Conservation (phyloP, 2,113 vertebrate genomes). For the Zapus hudsonius region DNA sequence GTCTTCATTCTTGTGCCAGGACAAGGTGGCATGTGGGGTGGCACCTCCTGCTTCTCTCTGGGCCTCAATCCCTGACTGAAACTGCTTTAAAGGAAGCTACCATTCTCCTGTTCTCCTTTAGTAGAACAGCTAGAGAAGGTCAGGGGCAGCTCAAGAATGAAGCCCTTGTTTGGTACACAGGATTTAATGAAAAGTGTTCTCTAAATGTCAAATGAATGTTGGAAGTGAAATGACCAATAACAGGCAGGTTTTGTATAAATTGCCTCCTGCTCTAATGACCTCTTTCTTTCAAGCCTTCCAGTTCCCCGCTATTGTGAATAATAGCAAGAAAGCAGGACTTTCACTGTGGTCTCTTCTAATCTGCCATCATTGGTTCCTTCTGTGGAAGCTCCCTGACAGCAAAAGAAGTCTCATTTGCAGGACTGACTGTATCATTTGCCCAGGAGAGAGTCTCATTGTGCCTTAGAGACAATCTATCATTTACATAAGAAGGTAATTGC, state of each 20-base stretch:
- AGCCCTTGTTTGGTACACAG: neutral
- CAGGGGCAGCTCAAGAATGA: neutral
- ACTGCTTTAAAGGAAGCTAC: too few species aligned
- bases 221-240: neutral
- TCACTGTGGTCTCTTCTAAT: conserved; percentile 57
- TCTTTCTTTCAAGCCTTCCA: conserved; percentile 45
- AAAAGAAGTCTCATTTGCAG: conserved; percentile 48
- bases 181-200: neutral
- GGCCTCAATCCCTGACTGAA: too few species aligned
- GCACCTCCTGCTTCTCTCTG: too few species aligned
- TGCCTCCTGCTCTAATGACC: neutral
- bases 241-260: neutral
- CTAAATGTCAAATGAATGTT: neutral
- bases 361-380: conserved; percentile 60
- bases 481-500: conserved; percentile 57
- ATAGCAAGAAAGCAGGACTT: conserved; percentile 36
- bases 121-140: neutral
- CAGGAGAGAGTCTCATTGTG: conserved; percentile 47
- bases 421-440: conserved; percentile 44
- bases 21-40: too few species aligned
- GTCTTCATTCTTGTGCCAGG: too few species aligned
- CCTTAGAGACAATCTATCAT: conserved; percentile 62
- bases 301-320: neutral
- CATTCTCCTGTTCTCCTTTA: too few species aligned
- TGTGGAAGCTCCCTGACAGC: conserved; percentile 54